These are phyloP conservation scores for Sinella curviseta DNA, from an alignment of 1,140 invertebrate species.

Conservation along the genomic window DNA sequence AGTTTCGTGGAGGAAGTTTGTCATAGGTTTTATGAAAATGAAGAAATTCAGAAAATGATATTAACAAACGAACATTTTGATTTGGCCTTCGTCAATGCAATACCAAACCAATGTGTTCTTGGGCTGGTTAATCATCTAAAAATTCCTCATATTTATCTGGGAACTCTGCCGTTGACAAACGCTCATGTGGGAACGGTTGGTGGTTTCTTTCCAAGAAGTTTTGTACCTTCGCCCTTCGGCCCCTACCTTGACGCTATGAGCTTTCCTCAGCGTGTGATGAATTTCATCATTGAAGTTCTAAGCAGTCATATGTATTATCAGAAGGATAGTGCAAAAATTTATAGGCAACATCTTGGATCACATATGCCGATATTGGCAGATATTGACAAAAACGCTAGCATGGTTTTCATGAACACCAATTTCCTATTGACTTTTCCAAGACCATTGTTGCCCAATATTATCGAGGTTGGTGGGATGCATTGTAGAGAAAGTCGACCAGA, in stretches of 20 bases:
- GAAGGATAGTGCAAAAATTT: constrained; percentile 5
- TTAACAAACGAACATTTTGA: constrained; percentile 43
- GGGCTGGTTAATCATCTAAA: background rate
- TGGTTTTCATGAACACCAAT: constrained; percentile 44
- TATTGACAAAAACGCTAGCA: constrained; percentile 52
- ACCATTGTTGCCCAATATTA: constrained; percentile 24
- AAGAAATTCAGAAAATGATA: background rate
- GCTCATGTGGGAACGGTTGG: constrained; percentile 57
- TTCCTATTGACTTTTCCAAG: constrained; percentile 26
- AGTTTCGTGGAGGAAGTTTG: background rate
- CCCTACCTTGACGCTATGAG: constrained; percentile 52
- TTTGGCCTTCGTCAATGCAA: constrained; percentile 50
- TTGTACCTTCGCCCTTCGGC: constrained; percentile 60
- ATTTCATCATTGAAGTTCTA: background rate
- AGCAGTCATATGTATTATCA: background rate
- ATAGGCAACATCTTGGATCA: constrained; percentile 32
- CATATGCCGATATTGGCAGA: constrained; percentile 35
- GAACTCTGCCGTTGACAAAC: background rate
- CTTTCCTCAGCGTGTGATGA: constrained; percentile 52
- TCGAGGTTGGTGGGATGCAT: constrained; percentile 49
- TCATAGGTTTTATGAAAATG: background rate
- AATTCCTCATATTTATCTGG: constrained; percentile 1
- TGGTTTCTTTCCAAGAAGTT: constrained; percentile 64
- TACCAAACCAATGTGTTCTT: constrained; percentile 47
- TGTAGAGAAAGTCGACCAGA: constrained; percentile 56